A percentile compares a stretch with the other conserved stretches of the same genome.
These are phyloP conservation scores for Nebria ingens DNA, from an alignment of 1,140 invertebrate species.

Conservation along the genomic window DNA sequence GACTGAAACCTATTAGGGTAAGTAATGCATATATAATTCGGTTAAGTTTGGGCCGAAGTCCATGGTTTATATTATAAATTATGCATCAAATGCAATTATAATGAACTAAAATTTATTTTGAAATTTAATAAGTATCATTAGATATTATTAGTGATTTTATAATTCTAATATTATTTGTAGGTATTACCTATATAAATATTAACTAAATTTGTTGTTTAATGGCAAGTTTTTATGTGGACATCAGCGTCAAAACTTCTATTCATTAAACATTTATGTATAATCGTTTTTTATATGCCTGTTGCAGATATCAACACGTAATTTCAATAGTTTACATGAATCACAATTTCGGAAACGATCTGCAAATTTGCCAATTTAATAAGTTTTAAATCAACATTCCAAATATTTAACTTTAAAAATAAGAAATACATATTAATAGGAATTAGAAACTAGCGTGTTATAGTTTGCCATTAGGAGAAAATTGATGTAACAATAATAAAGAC, in stretches of 20 bases:
- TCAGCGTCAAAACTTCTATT: not conserved
- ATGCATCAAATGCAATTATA: no score
- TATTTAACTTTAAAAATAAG: not conserved
- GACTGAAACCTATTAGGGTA: slow-evolving; percentile 39
- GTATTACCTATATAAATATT: no score
- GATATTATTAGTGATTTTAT: no score
- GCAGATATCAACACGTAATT: not conserved
- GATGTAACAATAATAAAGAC: not conserved
- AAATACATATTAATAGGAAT: no score
- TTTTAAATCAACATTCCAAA: no score
- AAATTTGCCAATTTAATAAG: no score
- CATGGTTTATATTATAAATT: no score
- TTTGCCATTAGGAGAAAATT: not conserved
- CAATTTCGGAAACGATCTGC: not conserved
- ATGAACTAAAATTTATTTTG: no score
- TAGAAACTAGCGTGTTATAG: not conserved
- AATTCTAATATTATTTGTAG: no score
- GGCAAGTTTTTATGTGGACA: not conserved
- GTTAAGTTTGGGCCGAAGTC: no score
- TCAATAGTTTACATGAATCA: not conserved
- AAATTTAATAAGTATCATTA: no score
- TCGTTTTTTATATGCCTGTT: not conserved
- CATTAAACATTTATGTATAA: not conserved
- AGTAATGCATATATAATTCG: no score
- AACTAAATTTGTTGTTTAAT: not conserved